Percentiles rank a stretch among this genome's conserved stretches.
Conservation (phyloP, 2,797 vertebrate species). For the Onychomys torridus region DNA sequence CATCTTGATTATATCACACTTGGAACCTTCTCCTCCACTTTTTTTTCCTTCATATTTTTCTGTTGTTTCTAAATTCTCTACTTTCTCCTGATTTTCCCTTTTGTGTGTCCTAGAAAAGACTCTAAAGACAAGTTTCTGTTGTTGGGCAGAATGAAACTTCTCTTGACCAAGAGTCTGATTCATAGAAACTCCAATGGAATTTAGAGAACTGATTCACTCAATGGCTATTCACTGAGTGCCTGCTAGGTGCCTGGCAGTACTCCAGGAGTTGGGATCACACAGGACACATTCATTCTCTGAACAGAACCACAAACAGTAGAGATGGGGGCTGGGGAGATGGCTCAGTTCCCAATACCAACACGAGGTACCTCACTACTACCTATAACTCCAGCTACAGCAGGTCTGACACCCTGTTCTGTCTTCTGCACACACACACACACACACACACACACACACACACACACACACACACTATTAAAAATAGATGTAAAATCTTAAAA, state of each 20-base stretch:
- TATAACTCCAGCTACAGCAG: not conserved
- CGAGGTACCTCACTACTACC: no score
- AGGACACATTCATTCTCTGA: conserved; percentile 14
- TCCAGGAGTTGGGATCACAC: not conserved
- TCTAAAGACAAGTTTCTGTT: not conserved
- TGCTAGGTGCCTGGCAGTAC: not conserved
- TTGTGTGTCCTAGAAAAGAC: not conserved
- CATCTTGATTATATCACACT: not conserved
- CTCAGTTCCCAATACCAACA: not conserved
- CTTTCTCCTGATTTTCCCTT: not conserved
- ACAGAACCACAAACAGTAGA: not conserved
- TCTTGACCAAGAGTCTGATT: not conserved
- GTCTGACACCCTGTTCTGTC: not conserved
- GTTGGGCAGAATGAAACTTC: not conserved
- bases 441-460: no score
- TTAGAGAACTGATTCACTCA: conserved; percentile 8
- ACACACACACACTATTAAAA: not conserved
- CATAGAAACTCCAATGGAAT: not conserved
- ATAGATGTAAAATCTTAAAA: not conserved
- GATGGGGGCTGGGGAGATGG: not conserved
- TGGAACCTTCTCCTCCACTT: not conserved
- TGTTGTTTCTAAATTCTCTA: not conserved
- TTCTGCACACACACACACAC: not conserved
- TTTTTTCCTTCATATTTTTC: not conserved
- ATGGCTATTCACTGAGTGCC: not conserved